Evolutionary conservation across 2,888 invertebrate genomes (phyloP).

Genomic region (Athetis lepigone): DNA sequence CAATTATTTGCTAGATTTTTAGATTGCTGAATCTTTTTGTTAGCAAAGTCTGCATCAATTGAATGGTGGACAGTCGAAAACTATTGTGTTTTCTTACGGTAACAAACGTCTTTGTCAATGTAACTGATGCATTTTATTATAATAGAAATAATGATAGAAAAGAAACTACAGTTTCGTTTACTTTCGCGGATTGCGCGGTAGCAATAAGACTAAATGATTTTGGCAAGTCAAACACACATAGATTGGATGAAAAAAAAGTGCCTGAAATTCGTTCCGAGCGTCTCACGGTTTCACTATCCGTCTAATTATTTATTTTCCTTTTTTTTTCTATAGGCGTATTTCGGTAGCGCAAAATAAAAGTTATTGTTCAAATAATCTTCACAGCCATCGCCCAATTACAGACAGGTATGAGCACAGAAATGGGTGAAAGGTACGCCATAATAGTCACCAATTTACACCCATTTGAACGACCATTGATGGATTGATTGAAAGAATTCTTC

Average conservation of each 20-base stretch:
- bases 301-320: constrained; percentile 54
- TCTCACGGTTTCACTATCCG: constrained; percentile 13
- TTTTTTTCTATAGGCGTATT: constrained; percentile 49
- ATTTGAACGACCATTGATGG: constrained; percentile 75
- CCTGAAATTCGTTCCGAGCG: constrained; percentile 13
- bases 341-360: constrained; percentile 49
- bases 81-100: constrained; percentile 41
- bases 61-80: constrained; percentile 27
- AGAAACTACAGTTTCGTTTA: constrained; percentile 19
- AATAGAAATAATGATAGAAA: constrained; percentile 9
- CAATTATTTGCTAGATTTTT: constrained; percentile 62
- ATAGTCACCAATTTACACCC: constrained; percentile 77
- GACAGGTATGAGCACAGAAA: constrained; percentile 68
- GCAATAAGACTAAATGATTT: constrained; percentile 22
- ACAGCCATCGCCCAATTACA: constrained; percentile 65
- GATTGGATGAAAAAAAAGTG: constrained; percentile 2
- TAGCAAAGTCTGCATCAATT: constrained; percentile 23
- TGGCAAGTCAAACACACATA: not conserved
- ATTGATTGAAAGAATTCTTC: constrained; percentile 74
- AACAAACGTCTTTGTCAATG: constrained; percentile 28
- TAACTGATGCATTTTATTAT: constrained; percentile 10
- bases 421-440: constrained; percentile 81
- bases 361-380: constrained; percentile 63
- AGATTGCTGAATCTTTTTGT: constrained; percentile 53
- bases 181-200: constrained; percentile 21